Percentiles rank a stretch among this genome's conserved stretches.
phyloP scores from a whole-genome alignment of 2,888 invertebrate species.

The Barypeithes pellucidus region DNA sequence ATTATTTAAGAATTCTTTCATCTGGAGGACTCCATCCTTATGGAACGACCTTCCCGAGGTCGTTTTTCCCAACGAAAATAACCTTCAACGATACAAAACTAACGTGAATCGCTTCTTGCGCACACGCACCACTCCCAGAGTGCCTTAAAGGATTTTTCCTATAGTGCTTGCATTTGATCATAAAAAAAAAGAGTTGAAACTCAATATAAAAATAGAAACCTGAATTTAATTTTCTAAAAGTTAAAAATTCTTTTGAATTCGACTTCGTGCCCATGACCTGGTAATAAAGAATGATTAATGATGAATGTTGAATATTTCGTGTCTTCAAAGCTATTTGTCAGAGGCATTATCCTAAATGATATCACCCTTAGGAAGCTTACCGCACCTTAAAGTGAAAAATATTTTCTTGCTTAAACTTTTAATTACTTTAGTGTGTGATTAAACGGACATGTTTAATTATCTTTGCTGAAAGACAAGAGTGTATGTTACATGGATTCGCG shows the following conservation, averaged over 20 bases:
- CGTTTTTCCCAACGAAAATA: too few relatives aligned
- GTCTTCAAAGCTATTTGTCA: slow-evolving; percentile 20
- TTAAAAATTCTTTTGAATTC: slow-evolving; percentile 17
- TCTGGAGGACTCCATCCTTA: too few relatives aligned
- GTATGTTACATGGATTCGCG: too few relatives aligned
- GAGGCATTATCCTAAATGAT: slow-evolving; percentile 14
- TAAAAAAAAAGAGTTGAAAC: too few relatives aligned
- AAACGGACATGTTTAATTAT: background rate
- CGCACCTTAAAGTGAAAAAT: slow-evolving; percentile 10
- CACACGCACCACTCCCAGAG: too few relatives aligned
- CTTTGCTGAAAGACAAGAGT: background rate
- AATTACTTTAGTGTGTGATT: background rate
- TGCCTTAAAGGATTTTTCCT: too few relatives aligned
- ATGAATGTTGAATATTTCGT: slow-evolving; percentile 17
- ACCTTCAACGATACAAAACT: too few relatives aligned
- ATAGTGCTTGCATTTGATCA: too few relatives aligned
- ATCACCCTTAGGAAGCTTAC: slow-evolving; percentile 16
- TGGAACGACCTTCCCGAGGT: too few relatives aligned
- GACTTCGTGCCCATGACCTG: slow-evolving; percentile 12
- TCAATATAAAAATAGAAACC: too few relatives aligned
- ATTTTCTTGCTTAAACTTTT: slow-evolving; percentile 9
- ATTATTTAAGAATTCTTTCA: too few relatives aligned
- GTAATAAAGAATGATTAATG: slow-evolving; percentile 22
- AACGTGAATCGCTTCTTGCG: too few relatives aligned
- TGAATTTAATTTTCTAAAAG: slow-evolving; percentile 5